Evolutionary conservation across 2,113 vertebrate genomes (phyloP).

Genomic region (Irena cyanogastra): DNA sequence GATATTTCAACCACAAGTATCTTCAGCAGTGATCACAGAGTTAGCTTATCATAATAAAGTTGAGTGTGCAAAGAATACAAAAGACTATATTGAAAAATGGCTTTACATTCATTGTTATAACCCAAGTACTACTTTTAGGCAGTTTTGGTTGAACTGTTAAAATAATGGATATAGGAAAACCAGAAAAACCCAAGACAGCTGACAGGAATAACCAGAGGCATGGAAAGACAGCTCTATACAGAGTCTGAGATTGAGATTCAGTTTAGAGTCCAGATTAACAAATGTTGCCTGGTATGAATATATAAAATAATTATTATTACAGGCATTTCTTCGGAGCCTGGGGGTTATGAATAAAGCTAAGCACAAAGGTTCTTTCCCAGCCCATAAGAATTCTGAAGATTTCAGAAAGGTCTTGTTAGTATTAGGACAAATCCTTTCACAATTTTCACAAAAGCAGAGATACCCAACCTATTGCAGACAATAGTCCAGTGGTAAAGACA

Average conservation of each 20-base stretch:
- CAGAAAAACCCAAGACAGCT: neutral
- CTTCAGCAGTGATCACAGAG: neutral
- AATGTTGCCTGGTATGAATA: neutral
- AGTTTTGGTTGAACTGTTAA: neutral
- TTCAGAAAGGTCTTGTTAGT: slow-evolving; percentile 46
- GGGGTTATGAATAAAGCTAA: neutral
- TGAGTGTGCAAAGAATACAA: neutral
- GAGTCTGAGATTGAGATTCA: neutral
- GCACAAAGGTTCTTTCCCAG: slow-evolving; percentile 26
- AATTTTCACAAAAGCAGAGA: slow-evolving; percentile 54
- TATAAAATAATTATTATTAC: slow-evolving; percentile 43
- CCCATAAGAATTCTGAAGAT: slow-evolving; percentile 24
- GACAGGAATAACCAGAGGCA: slow-evolving; percentile 44
- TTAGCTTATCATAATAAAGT: neutral
- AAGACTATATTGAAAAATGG: neutral
- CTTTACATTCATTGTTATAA: neutral
- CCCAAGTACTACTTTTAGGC: neutral
- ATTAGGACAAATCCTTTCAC: slow-evolving; percentile 62
- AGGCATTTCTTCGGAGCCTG: slow-evolving; percentile 13
- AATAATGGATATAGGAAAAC: neutral
- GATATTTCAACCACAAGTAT: neutral
- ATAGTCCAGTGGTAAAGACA: slow-evolving; percentile 47
- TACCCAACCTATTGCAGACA: slow-evolving; percentile 36
- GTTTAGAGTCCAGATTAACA: slow-evolving; percentile 35
- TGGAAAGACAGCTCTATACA: neutral